Evolutionary conservation across 2,797 vertebrate species (phyloP).

Genomic region (Cheirogaleus major): DNA sequence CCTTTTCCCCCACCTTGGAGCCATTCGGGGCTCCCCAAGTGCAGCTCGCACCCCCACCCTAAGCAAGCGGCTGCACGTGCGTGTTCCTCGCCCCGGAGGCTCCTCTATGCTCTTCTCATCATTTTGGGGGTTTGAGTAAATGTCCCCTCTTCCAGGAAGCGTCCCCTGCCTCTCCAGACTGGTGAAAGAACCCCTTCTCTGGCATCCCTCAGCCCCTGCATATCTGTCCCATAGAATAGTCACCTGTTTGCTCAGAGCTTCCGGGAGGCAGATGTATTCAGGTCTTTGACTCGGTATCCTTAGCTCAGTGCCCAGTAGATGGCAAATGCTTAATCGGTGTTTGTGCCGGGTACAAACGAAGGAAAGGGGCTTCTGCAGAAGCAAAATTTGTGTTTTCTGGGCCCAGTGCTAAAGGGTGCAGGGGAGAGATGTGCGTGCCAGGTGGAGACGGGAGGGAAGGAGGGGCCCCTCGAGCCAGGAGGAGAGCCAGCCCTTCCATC

Average conservation of each 20-base stretch:
- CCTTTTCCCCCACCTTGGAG: neutral
- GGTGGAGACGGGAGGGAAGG: neutral
- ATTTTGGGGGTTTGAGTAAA: neutral
- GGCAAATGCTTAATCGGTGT: rapidly evolving
- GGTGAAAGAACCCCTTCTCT: neutral
- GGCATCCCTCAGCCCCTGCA: neutral
- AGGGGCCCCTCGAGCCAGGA: neutral
- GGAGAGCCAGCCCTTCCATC: neutral
- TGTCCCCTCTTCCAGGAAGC: neutral
- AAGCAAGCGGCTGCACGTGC: rapidly evolving
- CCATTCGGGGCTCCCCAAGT: rapidly evolving
- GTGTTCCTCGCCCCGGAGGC: rapidly evolving
- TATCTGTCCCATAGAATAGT: neutral
- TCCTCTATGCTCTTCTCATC: neutral
- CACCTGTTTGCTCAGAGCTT: neutral
- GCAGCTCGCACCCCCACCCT: rapidly evolving
- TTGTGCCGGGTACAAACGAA: no score
- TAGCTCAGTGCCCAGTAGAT: neutral
- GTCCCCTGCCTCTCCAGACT: neutral
- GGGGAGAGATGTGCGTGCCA: neutral
- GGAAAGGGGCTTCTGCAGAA: neutral
- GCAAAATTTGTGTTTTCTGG: neutral
- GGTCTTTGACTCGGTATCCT: neutral
- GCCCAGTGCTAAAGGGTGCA: neutral
- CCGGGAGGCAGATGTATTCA: no score